Evolutionary conservation across 1,140 invertebrate genomes (phyloP).

Genomic region (Archivesica marissinica): DNA sequence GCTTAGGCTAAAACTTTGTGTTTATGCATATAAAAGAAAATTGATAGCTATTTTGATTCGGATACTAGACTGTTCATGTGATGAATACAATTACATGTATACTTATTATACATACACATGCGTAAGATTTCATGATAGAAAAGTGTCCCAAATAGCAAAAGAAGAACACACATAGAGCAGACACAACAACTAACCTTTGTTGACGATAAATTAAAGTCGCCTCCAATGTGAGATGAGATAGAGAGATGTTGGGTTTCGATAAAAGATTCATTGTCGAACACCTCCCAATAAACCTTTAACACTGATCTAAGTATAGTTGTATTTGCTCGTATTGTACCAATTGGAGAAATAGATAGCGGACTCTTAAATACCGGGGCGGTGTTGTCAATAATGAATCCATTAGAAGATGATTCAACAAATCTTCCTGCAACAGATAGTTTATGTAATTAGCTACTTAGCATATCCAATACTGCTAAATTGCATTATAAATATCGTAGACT

Average conservation of each 20-base stretch:
- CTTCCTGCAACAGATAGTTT: slow-evolving; percentile 22
- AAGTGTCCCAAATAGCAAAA: background rate
- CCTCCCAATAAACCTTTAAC: slow-evolving; percentile 37
- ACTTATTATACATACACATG: background rate
- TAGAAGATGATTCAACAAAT: slow-evolving; percentile 33
- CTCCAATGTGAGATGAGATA: slow-evolving; percentile 46
- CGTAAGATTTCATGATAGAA: background rate
- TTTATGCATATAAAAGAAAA: no score
- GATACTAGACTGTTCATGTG: no score
- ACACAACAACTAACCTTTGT: slow-evolving; percentile 1
- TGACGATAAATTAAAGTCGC: slow-evolving; percentile 47
- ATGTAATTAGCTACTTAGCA: background rate
- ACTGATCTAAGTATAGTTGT: slow-evolving; percentile 26
- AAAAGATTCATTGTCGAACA: slow-evolving; percentile 23
- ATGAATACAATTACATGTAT: background rate
- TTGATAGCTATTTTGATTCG: no score
- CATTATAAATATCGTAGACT: background rate
- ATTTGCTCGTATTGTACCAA: background rate
- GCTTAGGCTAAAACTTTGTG: no score
- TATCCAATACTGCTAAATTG: background rate
- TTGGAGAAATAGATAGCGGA: background rate
- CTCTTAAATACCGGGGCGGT: background rate
- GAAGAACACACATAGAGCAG: background rate
- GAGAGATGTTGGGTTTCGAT: slow-evolving; percentile 43
- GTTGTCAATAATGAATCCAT: slow-evolving; percentile 49